These are phyloP conservation scores for Gallinago media DNA, from an alignment of 2,113 vertebrate genomes.

Conservation along the genomic window DNA sequence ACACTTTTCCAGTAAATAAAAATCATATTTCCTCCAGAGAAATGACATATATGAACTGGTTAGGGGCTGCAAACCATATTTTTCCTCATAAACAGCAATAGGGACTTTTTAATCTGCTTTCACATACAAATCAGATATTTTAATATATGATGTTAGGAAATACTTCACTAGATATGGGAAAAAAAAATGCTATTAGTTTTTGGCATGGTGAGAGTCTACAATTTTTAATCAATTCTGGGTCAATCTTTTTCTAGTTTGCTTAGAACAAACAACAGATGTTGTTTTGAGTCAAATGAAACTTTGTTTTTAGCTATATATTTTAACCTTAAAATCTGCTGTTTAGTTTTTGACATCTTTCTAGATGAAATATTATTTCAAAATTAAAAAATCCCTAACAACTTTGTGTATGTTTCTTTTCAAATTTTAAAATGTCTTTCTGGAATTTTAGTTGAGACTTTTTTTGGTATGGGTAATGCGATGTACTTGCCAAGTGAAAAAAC, in stretches of 20 bases:
- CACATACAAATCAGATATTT: neutral
- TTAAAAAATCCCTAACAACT: neutral
- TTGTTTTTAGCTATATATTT: constrained; percentile 1
- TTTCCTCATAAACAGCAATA: neutral
- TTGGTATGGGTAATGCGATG: neutral
- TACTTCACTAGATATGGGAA: neutral
- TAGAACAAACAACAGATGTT: constrained; percentile 50
- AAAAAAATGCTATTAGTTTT: neutral
- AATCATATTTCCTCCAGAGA: neutral
- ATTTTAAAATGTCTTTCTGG: neutral
- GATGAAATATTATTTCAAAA: neutral
- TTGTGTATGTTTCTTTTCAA: neutral
- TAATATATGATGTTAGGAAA: neutral
- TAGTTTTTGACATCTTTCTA: neutral
- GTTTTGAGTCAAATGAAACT: constrained; percentile 19
- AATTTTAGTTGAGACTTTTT: neutral
- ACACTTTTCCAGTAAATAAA: neutral
- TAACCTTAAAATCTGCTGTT: neutral
- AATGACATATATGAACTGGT: neutral
- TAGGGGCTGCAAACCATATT: neutral
- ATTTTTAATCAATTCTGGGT: constrained; percentile 36
- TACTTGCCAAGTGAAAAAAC: neutral
- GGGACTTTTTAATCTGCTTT: constrained; percentile 18
- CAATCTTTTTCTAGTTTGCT: constrained; percentile 18
- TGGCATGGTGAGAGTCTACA: neutral